Conservation (phyloP, 2,888 invertebrate species). For the Erebia ligea region DNA sequence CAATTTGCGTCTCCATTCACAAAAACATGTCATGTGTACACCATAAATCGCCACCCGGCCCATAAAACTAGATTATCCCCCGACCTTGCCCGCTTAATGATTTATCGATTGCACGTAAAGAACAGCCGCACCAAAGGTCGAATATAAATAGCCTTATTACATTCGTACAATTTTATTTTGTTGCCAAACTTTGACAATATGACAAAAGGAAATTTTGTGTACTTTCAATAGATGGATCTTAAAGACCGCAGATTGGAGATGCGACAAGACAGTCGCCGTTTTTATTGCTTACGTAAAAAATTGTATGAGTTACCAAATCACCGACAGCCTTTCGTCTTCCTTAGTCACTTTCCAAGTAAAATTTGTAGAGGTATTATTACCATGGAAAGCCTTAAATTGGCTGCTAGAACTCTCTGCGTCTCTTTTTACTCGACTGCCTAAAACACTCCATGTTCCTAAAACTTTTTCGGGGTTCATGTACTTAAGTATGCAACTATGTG, state of each 20-base stretch:
- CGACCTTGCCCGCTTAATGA: slow-evolving; percentile 39
- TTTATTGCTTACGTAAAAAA: not conserved
- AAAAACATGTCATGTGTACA: slow-evolving; percentile 38
- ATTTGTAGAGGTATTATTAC: no score
- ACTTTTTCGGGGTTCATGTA: no score
- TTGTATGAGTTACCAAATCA: no score
- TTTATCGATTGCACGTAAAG: slow-evolving; percentile 38
- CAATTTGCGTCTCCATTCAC: slow-evolving; percentile 29
- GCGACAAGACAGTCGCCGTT: not conserved
- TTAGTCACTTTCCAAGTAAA: no score
- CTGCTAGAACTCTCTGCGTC: no score
- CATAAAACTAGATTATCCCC: slow-evolving; percentile 40
- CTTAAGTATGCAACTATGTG: no score
- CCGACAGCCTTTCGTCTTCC: no score
- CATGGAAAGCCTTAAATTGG: no score
- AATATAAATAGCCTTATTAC: slow-evolving; percentile 28
- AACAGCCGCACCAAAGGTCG: slow-evolving; percentile 27
- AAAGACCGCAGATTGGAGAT: not conserved
- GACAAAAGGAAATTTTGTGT: slow-evolving; percentile 5
- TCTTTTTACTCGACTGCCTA: no score
- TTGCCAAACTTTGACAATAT: slow-evolving; percentile 21
- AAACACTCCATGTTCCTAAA: no score
- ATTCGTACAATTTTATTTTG: slow-evolving; percentile 28
- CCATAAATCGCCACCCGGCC: slow-evolving; percentile 53
- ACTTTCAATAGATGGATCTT: slow-evolving; percentile 10